A percentile compares a stretch with the other conserved stretches of the same genome.
phyloP scores from a whole-genome alignment of 2,797 vertebrate genomes.

The Hydrocynus forskahlii region DNA sequence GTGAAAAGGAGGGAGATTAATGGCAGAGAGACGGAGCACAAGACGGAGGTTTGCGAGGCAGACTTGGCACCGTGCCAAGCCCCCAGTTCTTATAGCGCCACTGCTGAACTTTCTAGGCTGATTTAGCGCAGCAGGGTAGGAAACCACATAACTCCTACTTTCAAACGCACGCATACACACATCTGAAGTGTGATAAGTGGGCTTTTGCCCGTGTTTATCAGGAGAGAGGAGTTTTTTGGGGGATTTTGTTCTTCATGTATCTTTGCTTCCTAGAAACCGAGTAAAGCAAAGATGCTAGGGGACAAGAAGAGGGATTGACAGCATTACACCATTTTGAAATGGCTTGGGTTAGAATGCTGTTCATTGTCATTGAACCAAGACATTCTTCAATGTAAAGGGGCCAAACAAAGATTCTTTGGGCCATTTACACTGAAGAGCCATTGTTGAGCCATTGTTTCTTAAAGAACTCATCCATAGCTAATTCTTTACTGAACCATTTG shows the following conservation, averaged over 20 bases:
- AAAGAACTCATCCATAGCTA: too few species aligned
- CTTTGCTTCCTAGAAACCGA: not conserved
- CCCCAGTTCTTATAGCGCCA: not conserved
- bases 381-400: not conserved
- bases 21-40: not conserved
- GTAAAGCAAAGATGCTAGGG: not conserved
- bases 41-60: slow-evolving; percentile 38
- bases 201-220: slow-evolving; percentile 18
- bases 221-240: slow-evolving; percentile 14
- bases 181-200: slow-evolving; percentile 30
- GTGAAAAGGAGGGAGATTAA: slow-evolving; percentile 39
- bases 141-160: not conserved
- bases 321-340: not conserved
- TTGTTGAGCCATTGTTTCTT: not conserved
- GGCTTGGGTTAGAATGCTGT: not conserved
- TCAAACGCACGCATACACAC: not conserved
- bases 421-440: not conserved
- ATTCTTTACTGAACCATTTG: too few species aligned
- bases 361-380: not conserved
- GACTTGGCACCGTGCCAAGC: slow-evolving; percentile 35
- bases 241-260: slow-evolving; percentile 7
- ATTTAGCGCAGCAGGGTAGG: slow-evolving; percentile 13
- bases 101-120: slow-evolving; percentile 2
- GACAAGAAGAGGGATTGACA: not conserved
- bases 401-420: not conserved